A percentile compares a stretch with the other conserved stretches of the same genome.
Evolutionary conservation across 2,113 vertebrate species (phyloP).

Genomic region (Pseudorectes ferrugineus): DNA sequence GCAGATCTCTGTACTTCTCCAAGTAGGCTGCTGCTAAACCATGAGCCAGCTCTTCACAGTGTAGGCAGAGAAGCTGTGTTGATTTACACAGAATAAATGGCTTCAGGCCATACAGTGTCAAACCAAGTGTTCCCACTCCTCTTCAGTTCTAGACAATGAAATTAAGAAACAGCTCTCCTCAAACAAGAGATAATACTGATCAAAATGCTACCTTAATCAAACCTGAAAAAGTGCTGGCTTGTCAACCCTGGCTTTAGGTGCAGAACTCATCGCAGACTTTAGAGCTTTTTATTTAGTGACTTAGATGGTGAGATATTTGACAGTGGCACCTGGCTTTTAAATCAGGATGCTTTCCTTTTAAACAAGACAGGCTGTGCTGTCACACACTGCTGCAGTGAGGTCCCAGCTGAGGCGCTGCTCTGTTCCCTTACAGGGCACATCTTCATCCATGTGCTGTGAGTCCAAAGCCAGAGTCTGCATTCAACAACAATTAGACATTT

Average conservation of each 20-base stretch:
- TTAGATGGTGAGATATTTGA: neutral
- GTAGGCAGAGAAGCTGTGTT: neutral
- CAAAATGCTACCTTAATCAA: neutral
- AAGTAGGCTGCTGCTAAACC: neutral
- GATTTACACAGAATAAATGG: neutral
- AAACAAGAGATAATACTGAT: neutral
- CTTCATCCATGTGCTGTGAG: fast-evolving
- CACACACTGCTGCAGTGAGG: neutral
- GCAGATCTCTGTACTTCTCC: neutral
- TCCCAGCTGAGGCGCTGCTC: neutral
- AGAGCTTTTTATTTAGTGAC: neutral
- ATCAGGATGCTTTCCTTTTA: neutral
- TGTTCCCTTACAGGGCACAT: neutral
- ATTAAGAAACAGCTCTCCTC: neutral
- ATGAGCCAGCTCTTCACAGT: neutral
- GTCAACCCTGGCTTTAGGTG: neutral
- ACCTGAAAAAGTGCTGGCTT: neutral
- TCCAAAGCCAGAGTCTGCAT: neutral
- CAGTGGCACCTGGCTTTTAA: neutral
- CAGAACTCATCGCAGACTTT: neutral
- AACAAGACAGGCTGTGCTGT: neutral
- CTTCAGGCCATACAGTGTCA: neutral
- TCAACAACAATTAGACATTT: neutral
- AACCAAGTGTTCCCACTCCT: neutral
- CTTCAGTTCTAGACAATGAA: neutral